Percentiles rank a stretch among this genome's conserved stretches.
Conservation (phyloP, 2,113 vertebrate species). For the Vulpes lagopus region DNA sequence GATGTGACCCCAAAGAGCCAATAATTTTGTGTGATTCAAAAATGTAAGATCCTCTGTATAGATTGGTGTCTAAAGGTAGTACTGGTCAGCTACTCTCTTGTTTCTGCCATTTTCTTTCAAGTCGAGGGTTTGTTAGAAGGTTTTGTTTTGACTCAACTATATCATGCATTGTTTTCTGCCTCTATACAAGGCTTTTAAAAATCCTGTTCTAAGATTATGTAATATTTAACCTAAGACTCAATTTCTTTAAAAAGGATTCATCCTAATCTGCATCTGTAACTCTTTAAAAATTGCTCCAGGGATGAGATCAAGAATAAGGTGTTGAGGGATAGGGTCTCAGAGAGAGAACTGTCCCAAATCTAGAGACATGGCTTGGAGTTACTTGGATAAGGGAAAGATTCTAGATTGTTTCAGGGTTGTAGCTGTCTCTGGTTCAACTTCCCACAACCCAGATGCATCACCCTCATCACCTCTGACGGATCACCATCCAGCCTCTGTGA, state of each 20-base stretch:
- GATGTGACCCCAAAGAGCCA: not conserved
- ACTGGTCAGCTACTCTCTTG: not conserved
- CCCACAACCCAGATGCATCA: no score
- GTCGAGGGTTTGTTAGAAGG: not conserved
- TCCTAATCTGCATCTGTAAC: not conserved
- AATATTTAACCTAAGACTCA: not conserved
- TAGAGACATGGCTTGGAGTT: not conserved
- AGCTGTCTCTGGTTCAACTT: not conserved
- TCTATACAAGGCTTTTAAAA: conserved; percentile 1
- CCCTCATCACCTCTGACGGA: not conserved
- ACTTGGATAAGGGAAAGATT: not conserved
- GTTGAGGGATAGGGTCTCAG: not conserved
- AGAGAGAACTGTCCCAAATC: not conserved
- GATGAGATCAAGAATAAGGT: not conserved
- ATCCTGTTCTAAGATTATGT: not conserved
- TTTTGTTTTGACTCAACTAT: conserved; percentile 48
- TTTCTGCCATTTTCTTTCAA: not conserved
- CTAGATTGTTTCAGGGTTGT: not conserved
- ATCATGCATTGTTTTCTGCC: conserved; percentile 34
- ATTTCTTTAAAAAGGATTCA: conserved; percentile 16
- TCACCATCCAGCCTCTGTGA: accelerated
- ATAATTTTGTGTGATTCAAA: not conserved
- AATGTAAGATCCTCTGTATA: no score
- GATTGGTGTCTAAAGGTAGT: not conserved
- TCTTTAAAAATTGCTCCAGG: not conserved